Base-by-base conservation (phyloP, 2,797 vertebrate genomes). In the Artibeus lituratus region DNA sequence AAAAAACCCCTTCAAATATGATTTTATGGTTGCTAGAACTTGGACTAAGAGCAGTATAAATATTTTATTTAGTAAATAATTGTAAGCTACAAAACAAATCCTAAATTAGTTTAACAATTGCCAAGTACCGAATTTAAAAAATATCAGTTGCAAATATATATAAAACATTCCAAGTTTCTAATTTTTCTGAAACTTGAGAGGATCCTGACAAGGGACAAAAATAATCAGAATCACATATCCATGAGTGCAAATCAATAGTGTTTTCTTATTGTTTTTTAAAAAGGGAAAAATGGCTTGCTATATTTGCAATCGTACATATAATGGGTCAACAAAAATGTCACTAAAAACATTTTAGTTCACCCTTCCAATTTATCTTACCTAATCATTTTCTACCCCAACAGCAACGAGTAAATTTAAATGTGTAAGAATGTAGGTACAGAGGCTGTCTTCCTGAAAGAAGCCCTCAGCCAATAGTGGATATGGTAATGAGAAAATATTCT, bases 51-150 rank as follows among this genome's bases (percentile, higher is more conserved):
- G 18, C 76, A 14, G 19, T 62, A 62, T 10, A 18, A 62, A 29
- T 55, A 77, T 91, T 96, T 95, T 94, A 87, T 55, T 92, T 90
- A 87, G n/a, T 44, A 85, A 82, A 89, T 73, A 82, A 69, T 84
- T 94, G 94, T 77, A 91, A 97, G 84, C 24, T n/a, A 92, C 3
- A 93, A 92, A 81, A 82, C 29, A 94, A 94, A 82, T 10, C 10
- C 29, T 69, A 91, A 87, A 26, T 86, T 77, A 90, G 53, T 90
- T 91, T 90, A 96, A 85, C 7, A 59, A 80, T 1, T 59, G 62
- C 59, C 55, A 93, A 65, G 49, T n/a, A 39, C 35, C 78, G 87
- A 92, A 76, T 18, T 83, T 51, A 92, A 90, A 94, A 95, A 95
- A 67, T 18, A 76, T 16, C 47, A 74, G 26, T 57, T 76, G 92